Evolutionary conservation across 2,888 invertebrate species (phyloP), one percentile per base, ranked within the genome.

Genomic region (Psylliodes chrysocephalus): DNA sequence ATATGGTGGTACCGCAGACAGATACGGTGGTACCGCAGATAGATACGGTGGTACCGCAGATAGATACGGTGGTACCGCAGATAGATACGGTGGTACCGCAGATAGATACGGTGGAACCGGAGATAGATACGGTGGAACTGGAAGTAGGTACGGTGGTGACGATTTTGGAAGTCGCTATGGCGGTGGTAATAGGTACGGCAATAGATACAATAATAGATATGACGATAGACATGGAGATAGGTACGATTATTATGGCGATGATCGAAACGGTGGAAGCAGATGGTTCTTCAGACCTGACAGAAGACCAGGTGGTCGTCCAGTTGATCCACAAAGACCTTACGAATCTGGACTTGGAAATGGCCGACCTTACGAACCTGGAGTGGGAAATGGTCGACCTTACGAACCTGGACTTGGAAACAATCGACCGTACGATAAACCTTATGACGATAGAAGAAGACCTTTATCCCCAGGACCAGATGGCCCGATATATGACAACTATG

Each of bases 391-490:
- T 12, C 18, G 51, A 42, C 54, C 49, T 14, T 44, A 38, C 19
- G 22, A 33, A 22, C n/a, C n/a, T 60, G 64, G 5, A 66, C 19
- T 69, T 17, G 61, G 70, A 30, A 71, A 73, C 14, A 30, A 44
- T 8, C 30, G 35, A 4, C 67, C 69, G 25, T 68, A 64, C 5
- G 53, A 72, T 63, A 10, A 30, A 10, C 35, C 35, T 3, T 14
- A 75, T 14, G 71, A 70, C 40, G 71, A 65, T 19, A 70, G 73
- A 42, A 64, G 73, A 17, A 71, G 79, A 49, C 80, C 80, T 0
- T 69, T 78, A 61, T 81, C 80, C 0, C 81, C 81, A 3, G 81
- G 81, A 4, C 82, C 82, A 1, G 82, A 82, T 63, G 82, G 82
- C 1, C 81, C 82, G 1, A 81, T 82, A 51, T 81, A 82, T 49